Evolutionary conservation across 2,888 invertebrate genomes (phyloP).

Genomic region (Oligia latruncula): DNA sequence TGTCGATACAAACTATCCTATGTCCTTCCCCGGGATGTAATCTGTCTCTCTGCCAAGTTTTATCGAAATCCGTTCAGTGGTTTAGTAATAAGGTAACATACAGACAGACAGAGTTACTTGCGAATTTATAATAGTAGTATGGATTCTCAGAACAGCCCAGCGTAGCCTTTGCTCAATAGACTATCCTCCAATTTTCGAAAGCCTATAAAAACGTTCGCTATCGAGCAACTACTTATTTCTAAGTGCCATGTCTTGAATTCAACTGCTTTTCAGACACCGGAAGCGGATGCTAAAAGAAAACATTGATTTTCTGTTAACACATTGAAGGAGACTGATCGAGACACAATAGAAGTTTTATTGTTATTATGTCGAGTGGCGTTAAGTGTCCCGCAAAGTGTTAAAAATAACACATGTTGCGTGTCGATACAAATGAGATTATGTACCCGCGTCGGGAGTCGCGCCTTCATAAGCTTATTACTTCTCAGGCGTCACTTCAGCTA

Average conservation of each 20-base stretch:
- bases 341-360: too few species aligned
- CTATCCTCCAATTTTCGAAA: not conserved
- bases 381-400: not conserved
- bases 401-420: conserved; percentile 16
- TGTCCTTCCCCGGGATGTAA: too few species aligned
- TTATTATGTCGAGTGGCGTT: too few species aligned
- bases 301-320: conserved; percentile 3
- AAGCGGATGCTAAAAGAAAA: not conserved
- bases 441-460: not conserved
- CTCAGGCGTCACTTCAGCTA: not conserved
- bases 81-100: too few species aligned
- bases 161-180: not conserved
- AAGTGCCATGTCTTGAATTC: not conserved
- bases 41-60: too few species aligned
- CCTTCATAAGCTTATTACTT: conserved; percentile 31
- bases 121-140: too few species aligned
- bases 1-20: too few species aligned
- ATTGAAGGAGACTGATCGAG: too few species aligned
- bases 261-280: not conserved
- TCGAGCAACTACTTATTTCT: not conserved
- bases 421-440: conserved; percentile 37
- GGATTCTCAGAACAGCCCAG: not conserved
- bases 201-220: not conserved
- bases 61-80: too few species aligned
- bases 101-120: too few species aligned